Conservation (phyloP, 2,888 invertebrate genomes). For the Ichneumon xanthorius region DNA sequence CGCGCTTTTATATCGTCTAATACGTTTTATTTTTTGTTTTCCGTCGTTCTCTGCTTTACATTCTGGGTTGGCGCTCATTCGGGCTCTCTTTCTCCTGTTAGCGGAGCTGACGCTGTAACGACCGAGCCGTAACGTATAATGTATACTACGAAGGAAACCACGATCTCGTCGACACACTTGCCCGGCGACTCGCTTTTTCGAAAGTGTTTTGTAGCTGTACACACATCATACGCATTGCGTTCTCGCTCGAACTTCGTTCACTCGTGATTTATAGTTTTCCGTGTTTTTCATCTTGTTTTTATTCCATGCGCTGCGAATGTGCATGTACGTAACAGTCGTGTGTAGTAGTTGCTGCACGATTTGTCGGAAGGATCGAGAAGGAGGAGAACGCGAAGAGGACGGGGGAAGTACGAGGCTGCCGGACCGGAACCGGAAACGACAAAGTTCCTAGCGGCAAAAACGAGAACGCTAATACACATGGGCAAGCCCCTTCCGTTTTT, state of each 20-base stretch:
- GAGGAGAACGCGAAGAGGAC: conserved; percentile 29
- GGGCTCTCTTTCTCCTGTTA: conserved; percentile 10
- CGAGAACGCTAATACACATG: not conserved
- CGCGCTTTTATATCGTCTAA: not conserved
- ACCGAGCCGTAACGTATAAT: conserved; percentile 45
- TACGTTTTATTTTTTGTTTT: not conserved
- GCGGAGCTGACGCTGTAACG: conserved; percentile 40
- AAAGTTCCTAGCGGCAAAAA: conserved; percentile 23
- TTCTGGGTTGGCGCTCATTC: not conserved
- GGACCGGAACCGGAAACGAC: conserved; percentile 48
- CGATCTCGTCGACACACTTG: conserved; percentile 8
- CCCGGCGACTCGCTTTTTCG: conserved; percentile 30
- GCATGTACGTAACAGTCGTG: not conserved
- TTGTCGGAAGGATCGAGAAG: not conserved
- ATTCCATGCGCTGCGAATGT: not conserved
- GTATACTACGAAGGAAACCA: not conserved
- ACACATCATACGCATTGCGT: conserved; percentile 18
- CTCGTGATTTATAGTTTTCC: conserved; percentile 46
- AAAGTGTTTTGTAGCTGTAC: conserved; percentile 1
- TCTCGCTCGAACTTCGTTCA: conserved; percentile 26
- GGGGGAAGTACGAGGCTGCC: conserved; percentile 5
- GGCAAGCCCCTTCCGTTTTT: not conserved
- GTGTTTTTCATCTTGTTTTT: not conserved
- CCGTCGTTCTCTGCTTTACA: not conserved
- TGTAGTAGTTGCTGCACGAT: not conserved